A percentile compares a stretch with the other conserved stretches of the same genome.
Conservation (phyloP, 2,797 vertebrate genomes). For the Catostomus latipinnis region DNA sequence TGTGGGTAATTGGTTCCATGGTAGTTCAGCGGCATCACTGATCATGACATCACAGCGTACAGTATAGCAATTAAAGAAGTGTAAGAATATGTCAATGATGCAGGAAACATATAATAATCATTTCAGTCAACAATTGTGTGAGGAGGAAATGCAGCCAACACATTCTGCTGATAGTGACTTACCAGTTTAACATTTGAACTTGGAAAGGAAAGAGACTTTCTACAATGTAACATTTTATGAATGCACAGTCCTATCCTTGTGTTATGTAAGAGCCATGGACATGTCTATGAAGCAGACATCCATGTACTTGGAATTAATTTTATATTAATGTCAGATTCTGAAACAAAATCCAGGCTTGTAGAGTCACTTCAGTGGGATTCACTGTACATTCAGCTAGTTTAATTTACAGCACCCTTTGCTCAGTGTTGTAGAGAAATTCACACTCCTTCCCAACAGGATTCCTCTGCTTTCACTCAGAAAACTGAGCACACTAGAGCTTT, state of each 20-base stretch:
- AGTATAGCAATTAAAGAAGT: slow-evolving; percentile 65
- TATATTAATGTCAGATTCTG: neutral
- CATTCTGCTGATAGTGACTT: slow-evolving; percentile 65
- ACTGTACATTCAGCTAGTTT: slow-evolving; percentile 3
- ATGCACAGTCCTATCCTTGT: slow-evolving; percentile 6
- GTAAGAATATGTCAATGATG: slow-evolving; percentile 55
- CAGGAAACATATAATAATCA: slow-evolving; percentile 71
- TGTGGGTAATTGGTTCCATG: slow-evolving; percentile 43
- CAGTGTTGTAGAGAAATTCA: neutral
- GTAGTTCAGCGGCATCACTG: slow-evolving; percentile 49
- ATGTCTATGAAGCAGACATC: slow-evolving; percentile 12
- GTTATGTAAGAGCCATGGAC: slow-evolving; percentile 27
- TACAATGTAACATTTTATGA: slow-evolving; percentile 49
- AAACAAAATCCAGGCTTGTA: slow-evolving; percentile 18
- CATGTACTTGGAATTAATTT: slow-evolving; percentile 20
- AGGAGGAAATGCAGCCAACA: slow-evolving; percentile 65
- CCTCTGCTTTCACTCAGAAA: neutral
- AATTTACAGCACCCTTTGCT: slow-evolving; percentile 34
- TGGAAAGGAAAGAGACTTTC: slow-evolving; percentile 44
- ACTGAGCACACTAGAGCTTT: neutral
- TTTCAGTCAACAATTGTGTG: slow-evolving; percentile 64
- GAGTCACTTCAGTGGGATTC: slow-evolving; percentile 5
- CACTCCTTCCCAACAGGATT: neutral
- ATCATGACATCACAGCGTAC: slow-evolving; percentile 62
- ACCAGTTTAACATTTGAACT: slow-evolving; percentile 64